A percentile compares a stretch with the other conserved stretches of the same genome.
Conservation (phyloP, 2,797 vertebrate genomes). For the Valencia hispanica region DNA sequence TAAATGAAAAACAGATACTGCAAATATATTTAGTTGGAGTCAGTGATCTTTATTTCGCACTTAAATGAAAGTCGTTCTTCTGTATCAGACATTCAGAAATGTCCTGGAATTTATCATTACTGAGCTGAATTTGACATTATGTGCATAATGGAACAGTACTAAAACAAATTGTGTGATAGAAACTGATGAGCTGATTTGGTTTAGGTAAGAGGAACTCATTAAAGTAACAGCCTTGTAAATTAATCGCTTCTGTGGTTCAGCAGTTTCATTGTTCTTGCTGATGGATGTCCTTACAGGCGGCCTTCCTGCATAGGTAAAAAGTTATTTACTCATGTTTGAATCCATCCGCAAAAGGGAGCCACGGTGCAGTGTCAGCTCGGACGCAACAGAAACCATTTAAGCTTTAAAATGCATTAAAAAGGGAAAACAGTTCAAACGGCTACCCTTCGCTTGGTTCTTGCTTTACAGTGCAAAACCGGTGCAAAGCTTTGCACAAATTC, state of each 20-base stretch:
- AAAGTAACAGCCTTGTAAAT: conserved; percentile 2
- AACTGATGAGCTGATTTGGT: neutral
- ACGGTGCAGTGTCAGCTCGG: conserved; percentile 16
- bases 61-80: neutral
- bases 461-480: conserved; percentile 34
- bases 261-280: neutral
- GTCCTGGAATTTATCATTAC: neutral
- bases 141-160: neutral
- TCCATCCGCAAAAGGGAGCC: conserved; percentile 36
- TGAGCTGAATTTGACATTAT: neutral
- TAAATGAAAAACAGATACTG: neutral
- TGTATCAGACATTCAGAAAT: neutral
- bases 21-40: neutral
- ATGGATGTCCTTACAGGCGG: neutral
- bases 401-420: conserved; percentile 54
- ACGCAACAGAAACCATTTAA: conserved; percentile 53
- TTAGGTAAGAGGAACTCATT: neutral
- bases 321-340: conserved; percentile 15
- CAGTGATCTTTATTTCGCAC: neutral
- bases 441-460: neutral
- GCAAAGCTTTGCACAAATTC: conserved; percentile 37
- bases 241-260: neutral
- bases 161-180: neutral
- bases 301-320: conserved; percentile 6
- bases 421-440: conserved; percentile 28